Evolutionary conservation across 1,140 invertebrate genomes (phyloP).

Genomic region (Portunus trituberculatus): DNA sequence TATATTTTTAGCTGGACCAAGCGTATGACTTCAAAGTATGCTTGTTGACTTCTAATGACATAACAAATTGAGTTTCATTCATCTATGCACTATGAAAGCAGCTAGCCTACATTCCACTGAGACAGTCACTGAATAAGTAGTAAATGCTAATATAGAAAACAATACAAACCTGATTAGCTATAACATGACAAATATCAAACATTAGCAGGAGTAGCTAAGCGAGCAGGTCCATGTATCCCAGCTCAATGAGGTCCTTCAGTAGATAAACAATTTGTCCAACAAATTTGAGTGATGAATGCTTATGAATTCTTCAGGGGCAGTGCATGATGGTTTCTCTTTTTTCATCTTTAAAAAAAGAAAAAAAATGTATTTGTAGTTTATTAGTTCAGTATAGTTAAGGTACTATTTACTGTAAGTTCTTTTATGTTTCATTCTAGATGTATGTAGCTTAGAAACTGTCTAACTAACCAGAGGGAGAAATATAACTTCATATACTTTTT

Average conservation of each 20-base stretch:
- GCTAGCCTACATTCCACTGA: too few species aligned
- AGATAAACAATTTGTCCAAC: background rate
- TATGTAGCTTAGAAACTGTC: background rate
- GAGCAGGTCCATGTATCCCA: too few species aligned
- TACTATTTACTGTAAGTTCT: background rate
- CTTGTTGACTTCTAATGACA: background rate
- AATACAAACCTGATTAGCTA: too few species aligned
- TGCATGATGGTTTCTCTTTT: background rate
- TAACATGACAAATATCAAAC: too few species aligned
- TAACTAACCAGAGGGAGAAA: background rate
- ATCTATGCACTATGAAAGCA: too few species aligned
- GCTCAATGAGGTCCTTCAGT: background rate
- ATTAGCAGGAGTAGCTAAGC: too few species aligned
- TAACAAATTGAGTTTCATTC: background rate
- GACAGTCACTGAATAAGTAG: too few species aligned
- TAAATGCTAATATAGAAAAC: too few species aligned
- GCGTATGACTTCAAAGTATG: background rate
- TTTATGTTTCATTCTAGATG: background rate
- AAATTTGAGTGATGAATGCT: background rate
- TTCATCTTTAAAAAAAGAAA: background rate
- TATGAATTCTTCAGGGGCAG: conserved; percentile 5
- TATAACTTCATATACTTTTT: too few species aligned
- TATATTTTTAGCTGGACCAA: background rate
- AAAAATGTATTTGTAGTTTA: background rate
- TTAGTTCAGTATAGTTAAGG: background rate